Percentiles rank a stretch among this genome's conserved stretches.
Evolutionary conservation across 2,888 invertebrate genomes (phyloP).

Genomic region (Hirtodrosophila duncani): DNA sequence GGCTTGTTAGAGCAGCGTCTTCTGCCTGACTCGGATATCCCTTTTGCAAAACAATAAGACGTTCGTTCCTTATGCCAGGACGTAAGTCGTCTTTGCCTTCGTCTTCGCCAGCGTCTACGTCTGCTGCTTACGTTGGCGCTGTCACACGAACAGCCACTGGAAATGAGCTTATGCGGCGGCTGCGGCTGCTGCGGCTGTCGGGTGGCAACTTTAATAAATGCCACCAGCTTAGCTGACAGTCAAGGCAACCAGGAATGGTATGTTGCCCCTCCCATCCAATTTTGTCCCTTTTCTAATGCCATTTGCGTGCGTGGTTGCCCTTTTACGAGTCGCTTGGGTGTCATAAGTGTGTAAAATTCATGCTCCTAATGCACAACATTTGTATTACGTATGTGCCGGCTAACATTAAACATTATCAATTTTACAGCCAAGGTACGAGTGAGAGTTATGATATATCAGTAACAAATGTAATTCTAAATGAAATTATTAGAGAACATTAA

Average conservation of each 20-base stretch:
- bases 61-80: conserved; percentile 20
- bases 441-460: no score
- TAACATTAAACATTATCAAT: conserved; percentile 33
- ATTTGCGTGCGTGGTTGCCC: conserved; percentile 60
- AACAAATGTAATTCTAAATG: no score
- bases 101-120: background rate
- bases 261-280: background rate
- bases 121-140: conserved; percentile 26
- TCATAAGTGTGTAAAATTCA: conserved; percentile 66
- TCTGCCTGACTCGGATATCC: conserved; percentile 33
- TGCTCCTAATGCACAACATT: conserved; percentile 64
- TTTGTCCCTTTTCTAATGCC: conserved; percentile 38
- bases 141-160: conserved; percentile 65
- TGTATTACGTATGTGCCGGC: conserved; percentile 41
- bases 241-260: conserved; percentile 17
- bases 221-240: conserved; percentile 57
- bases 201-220: conserved; percentile 67
- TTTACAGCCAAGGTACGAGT: conserved; percentile 6
- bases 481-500: no score
- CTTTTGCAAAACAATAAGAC: conserved; percentile 56
- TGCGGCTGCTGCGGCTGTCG: conserved; percentile 42
- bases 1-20: conserved; percentile 54
- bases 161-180: conserved; percentile 60
- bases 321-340: conserved; percentile 61
- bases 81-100: conserved; percentile 21